A percentile compares a stretch with the other conserved stretches of the same genome.
phyloP scores from a whole-genome alignment of 2,888 invertebrate genomes.

The Chloroclystis v-ata region DNA sequence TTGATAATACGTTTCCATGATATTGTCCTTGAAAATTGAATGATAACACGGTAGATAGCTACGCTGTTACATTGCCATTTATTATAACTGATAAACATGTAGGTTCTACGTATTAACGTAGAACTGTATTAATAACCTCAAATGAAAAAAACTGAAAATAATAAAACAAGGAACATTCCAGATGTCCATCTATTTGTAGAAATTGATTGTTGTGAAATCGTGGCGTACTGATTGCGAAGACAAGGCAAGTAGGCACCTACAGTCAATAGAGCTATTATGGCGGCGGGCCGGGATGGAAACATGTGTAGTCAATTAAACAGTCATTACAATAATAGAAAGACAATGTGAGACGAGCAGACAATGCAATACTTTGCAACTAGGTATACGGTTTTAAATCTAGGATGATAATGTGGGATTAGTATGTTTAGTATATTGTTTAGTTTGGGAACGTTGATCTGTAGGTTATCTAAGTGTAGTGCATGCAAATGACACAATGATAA shows the following conservation, averaged over 20 bases:
- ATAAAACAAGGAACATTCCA: constrained; percentile 7
- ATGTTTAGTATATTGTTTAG: no score
- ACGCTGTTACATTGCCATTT: constrained; percentile 18
- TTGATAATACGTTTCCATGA: constrained; percentile 34
- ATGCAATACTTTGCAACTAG: constrained; percentile 15
- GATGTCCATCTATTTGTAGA: constrained; percentile 12
- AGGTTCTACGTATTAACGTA: background rate
- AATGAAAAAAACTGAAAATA: no score
- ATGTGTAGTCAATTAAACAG: constrained; percentile 33
- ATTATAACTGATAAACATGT: constrained; percentile 31
- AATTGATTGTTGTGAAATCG: constrained; percentile 21
- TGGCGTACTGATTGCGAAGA: constrained; percentile 22
- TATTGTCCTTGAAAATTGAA: constrained; percentile 45
- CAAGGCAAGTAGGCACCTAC: constrained; percentile 23
- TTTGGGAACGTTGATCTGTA: no score
- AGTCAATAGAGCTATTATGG: constrained; percentile 30
- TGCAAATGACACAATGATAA: no score
- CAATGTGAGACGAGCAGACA: constrained; percentile 19
- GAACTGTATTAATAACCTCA: background rate
- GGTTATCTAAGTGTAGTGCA: no score
- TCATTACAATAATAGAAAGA: constrained; percentile 27
- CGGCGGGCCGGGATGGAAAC: constrained; percentile 20
- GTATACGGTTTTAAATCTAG: no score
- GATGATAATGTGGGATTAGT: no score
- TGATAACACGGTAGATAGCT: constrained; percentile 34